These are phyloP conservation scores for Acromyrmex heyeri DNA, from an alignment of 1,140 invertebrate species.

Conservation along the genomic window DNA sequence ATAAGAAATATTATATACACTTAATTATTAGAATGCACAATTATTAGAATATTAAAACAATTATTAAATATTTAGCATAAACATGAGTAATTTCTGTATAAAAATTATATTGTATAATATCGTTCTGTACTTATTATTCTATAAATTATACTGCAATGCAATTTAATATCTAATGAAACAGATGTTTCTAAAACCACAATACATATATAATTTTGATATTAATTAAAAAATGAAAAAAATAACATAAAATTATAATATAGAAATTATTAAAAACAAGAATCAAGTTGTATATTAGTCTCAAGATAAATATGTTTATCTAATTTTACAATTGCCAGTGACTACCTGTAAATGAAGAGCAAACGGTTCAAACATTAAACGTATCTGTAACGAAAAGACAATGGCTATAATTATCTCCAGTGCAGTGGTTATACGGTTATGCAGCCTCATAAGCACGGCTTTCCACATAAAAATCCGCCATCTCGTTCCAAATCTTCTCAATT, in stretches of 20 bases:
- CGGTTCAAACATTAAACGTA: conserved; percentile 73
- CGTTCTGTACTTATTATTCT: background rate
- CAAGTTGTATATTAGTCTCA: background rate
- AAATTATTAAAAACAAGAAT: conserved; percentile 1
- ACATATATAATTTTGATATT: background rate
- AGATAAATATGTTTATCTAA: background rate
- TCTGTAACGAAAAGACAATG: conserved; percentile 68
- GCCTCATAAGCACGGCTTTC: conserved; percentile 71
- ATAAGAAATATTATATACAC: background rate
- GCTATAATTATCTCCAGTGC: conserved; percentile 70
- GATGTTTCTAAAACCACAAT: background rate
- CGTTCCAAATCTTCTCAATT: conserved; percentile 37
- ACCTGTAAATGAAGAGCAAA: conserved; percentile 47
- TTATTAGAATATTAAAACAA: background rate
- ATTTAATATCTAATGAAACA: background rate
- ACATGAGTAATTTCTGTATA: background rate
- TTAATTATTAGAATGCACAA: background rate
- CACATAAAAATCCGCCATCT: conserved; percentile 66
- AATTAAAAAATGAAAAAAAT: background rate
- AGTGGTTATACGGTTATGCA: conserved; percentile 50
- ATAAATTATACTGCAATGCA: background rate
- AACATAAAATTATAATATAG: background rate
- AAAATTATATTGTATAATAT: background rate
- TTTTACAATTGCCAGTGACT: background rate
- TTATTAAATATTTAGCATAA: background rate